Percentiles rank a stretch among this genome's conserved stretches.
Evolutionary conservation across 1,140 invertebrate species (phyloP).

Genomic region (Drosophila kohkoa): DNA sequence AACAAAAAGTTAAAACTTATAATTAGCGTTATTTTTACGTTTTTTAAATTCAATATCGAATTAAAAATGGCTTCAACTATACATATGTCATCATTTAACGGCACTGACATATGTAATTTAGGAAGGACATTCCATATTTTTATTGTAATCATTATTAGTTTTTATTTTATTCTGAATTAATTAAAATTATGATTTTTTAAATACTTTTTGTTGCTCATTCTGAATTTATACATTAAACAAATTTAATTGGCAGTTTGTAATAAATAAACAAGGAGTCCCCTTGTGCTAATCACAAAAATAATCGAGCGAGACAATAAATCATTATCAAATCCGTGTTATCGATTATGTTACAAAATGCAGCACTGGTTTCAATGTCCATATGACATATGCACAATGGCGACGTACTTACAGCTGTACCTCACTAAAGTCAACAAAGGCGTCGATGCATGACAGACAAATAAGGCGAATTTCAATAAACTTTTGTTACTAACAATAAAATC

Average conservation of each 20-base stretch:
- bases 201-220: background rate
- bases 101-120: too few relatives aligned
- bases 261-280: background rate
- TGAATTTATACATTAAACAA: background rate
- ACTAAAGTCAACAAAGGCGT: background rate
- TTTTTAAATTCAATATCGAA: background rate
- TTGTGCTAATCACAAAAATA: background rate
- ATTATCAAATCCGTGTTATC: conserved; percentile 22
- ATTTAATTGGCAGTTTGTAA: background rate
- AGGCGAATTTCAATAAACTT: background rate
- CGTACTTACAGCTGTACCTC: conserved; percentile 11
- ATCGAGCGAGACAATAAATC: conserved; percentile 10
- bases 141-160: background rate
- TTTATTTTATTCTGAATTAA: too few relatives aligned
- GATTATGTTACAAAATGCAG: conserved; percentile 1
- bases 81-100: too few relatives aligned
- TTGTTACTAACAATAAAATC: background rate
- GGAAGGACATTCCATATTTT: background rate
- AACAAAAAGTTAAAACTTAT: background rate
- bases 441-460: background rate
- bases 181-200: background rate
- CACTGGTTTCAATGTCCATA: conserved; percentile 4
- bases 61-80: too few relatives aligned
- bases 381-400: conserved; percentile 18
- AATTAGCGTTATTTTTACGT: background rate